A percentile compares a stretch with the other conserved stretches of the same genome.
phyloP scores from a whole-genome alignment of 2,797 vertebrate genomes.

The Mionectes olivaceus region DNA sequence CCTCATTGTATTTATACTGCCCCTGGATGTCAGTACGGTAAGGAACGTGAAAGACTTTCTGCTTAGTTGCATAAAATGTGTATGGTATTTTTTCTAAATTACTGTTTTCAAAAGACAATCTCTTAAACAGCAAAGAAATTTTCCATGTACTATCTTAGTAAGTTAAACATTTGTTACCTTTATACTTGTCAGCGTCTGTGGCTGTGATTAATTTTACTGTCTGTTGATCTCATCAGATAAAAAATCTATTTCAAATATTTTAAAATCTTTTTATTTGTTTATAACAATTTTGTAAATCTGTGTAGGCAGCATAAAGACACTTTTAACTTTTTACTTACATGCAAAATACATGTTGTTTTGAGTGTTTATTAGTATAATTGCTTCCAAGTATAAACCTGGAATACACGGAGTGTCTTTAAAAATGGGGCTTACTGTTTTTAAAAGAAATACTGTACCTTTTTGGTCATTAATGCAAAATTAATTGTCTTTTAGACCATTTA shows the following conservation, averaged over 20 bases:
- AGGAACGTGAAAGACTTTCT: conserved; percentile 47
- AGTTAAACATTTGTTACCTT: neutral
- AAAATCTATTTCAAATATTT: neutral
- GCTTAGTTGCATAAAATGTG: neutral
- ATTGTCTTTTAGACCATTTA: conserved; percentile 82
- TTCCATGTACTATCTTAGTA: neutral
- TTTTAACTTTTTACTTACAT: neutral
- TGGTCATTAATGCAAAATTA: neutral
- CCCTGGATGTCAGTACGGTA: conserved; percentile 97
- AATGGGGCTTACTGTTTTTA: neutral
- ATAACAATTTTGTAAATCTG: neutral
- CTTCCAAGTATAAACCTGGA: neutral
- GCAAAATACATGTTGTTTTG: neutral
- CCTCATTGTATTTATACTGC: conserved; percentile 95
- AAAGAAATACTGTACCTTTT: neutral
- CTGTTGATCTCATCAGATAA: neutral
- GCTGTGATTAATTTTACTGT: neutral
- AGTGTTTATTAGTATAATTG: neutral
- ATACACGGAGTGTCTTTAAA: neutral
- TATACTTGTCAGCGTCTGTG: neutral
- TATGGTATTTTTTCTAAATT: neutral
- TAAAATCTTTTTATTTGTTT: neutral
- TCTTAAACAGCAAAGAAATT: neutral
- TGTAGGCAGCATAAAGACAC: neutral
- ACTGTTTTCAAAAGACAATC: neutral